Conservation (phyloP, 37 sponge, comb jelly and placozoan genomes). For the Bolinopsis microptera region DNA sequence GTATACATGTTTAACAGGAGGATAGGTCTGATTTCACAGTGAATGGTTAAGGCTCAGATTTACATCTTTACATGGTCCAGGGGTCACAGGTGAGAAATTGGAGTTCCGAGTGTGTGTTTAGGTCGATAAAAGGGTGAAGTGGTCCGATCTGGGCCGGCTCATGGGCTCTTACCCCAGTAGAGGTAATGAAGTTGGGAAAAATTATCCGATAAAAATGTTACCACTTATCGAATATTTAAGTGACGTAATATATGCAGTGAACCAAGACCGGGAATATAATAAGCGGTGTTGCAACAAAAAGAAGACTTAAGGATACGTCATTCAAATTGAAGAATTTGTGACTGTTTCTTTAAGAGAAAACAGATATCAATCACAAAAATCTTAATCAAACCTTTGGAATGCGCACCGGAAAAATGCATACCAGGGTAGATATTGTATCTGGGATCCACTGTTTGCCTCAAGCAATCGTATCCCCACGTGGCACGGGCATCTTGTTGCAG, state of each 20-base stretch:
- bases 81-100: background rate
- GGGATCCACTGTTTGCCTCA: constrained; percentile 8
- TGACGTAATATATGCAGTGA: background rate
- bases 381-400: too few relatives aligned
- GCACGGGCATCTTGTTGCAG: constrained; percentile 35
- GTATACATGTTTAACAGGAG: background rate
- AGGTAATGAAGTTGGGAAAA: background rate
- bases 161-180: background rate
- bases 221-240: background rate
- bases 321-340: too few relatives aligned
- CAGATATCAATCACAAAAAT: too few relatives aligned
- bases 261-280: background rate
- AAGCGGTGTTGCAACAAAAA: too few relatives aligned
- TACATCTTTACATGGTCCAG: background rate
- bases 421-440: constrained; percentile 39
- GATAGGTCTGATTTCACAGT: background rate
- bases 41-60: background rate
- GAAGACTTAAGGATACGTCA: too few relatives aligned
- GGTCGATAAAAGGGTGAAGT: background rate
- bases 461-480: constrained; percentile 36
- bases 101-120: background rate
- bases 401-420: background rate
- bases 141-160: background rate
- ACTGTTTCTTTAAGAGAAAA: too few relatives aligned
- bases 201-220: background rate